Percentiles rank a stretch among this genome's conserved stretches.
phyloP scores from a whole-genome alignment of 2,797 vertebrate genomes.

The Eupleurogrammus muticus region DNA sequence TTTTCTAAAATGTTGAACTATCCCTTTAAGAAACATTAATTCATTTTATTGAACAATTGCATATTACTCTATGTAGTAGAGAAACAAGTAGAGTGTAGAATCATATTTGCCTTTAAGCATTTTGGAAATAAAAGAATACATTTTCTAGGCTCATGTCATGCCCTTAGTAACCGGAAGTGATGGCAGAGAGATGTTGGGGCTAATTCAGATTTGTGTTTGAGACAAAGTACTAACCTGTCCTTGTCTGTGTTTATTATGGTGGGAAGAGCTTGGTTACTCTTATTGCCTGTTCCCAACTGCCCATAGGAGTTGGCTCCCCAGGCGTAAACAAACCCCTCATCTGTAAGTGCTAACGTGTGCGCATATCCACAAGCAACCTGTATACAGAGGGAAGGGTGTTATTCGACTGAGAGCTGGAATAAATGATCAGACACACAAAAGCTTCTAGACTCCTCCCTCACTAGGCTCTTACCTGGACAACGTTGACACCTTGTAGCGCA shows the following conservation, averaged over 20 bases:
- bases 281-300: conserved; percentile 96
- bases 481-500: conserved; percentile 91
- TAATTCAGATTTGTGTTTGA: background rate
- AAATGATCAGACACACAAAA: background rate
- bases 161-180: conserved; percentile 10
- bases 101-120: conserved; percentile 4
- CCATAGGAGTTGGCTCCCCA: conserved; percentile 99
- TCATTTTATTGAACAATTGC: background rate
- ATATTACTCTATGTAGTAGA: background rate
- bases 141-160: conserved; percentile 14
- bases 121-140: background rate
- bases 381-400: conserved; percentile 1
- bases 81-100: too few relatives aligned
- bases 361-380: conserved; percentile 97
- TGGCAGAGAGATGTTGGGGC: background rate
- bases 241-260: conserved; percentile 92
- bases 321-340: conserved; percentile 94
- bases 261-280: conserved; percentile 95
- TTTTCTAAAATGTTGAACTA: too few relatives aligned
- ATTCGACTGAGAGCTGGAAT: conserved; percentile 7
- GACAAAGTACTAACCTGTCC: conserved; percentile 88
- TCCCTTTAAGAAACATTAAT: too few relatives aligned
- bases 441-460: background rate
- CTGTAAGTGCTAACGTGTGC: conserved; percentile 95
- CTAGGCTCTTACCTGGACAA: conserved; percentile 87